These are phyloP conservation scores for Diphyllodes magnificus DNA, from an alignment of 2,113 vertebrate genomes.

Conservation along the genomic window DNA sequence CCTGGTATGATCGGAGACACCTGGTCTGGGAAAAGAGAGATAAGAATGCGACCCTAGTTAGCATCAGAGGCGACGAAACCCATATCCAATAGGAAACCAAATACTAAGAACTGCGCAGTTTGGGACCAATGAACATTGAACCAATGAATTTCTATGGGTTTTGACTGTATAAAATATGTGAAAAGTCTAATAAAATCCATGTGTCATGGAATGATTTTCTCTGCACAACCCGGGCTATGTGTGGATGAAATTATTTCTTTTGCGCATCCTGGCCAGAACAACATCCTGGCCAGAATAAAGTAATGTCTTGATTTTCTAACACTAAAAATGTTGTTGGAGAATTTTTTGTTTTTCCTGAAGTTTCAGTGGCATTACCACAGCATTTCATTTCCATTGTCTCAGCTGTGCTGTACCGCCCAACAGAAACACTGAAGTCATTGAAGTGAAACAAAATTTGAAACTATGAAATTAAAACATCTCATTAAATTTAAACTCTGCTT, in stretches of 20 bases:
- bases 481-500: not conserved
- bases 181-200: not conserved
- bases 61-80: accelerated
- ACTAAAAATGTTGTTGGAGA: not conserved
- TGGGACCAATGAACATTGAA: not conserved
- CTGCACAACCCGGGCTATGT: accelerated
- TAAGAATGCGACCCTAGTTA: not conserved
- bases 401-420: not conserved
- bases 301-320: not conserved
- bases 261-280: not conserved
- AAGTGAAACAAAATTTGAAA: not conserved
- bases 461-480: not conserved
- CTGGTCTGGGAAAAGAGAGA: not conserved
- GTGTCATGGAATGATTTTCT: not conserved
- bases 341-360: not conserved
- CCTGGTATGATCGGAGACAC: accelerated
- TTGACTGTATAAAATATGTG: not conserved
- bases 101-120: not conserved
- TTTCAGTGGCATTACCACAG: not conserved
- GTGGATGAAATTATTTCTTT: not conserved
- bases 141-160: not conserved
- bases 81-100: not conserved
- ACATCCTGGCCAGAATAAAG: not conserved
- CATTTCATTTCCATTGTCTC: not conserved
- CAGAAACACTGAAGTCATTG: not conserved